These are phyloP conservation scores for Virgularia gustaviana DNA, from an alignment of 92 coral and sea anemone species.

Conservation along the genomic window DNA sequence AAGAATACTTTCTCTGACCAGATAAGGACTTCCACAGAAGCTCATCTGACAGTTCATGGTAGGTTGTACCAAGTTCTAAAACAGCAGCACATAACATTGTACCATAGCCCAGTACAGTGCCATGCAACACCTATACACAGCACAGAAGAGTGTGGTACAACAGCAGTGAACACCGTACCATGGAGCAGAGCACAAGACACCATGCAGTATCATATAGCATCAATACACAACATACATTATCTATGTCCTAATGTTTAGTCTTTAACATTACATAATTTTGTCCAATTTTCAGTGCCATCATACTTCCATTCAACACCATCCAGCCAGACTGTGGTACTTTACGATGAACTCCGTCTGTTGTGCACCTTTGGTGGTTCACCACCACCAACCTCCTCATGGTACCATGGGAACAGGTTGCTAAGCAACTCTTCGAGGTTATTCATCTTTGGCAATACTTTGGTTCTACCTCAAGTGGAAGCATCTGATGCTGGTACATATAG, in stretches of 20 bases:
- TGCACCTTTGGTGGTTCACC: conserved; percentile 78
- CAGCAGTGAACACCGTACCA: too few species aligned
- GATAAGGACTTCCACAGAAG: conserved; percentile 64
- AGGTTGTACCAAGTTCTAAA: conserved; percentile 15
- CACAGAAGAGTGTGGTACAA: too few species aligned
- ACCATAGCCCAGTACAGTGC: too few species aligned
- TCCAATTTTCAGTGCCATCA: conserved; percentile 73
- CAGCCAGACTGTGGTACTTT: conserved; percentile 60
- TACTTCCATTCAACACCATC: conserved; percentile 57
- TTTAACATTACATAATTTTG: neutral
- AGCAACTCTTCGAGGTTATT: conserved; percentile 39
- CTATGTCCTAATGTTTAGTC: neutral
- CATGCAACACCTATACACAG: too few species aligned
- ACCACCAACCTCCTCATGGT: conserved; percentile 66
- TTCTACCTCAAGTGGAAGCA: conserved; percentile 45
- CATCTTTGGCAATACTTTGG: conserved; percentile 62
- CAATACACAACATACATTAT: too few species aligned
- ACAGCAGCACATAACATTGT: too few species aligned
- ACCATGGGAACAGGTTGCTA: conserved; percentile 36
- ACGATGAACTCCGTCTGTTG: conserved; percentile 56
- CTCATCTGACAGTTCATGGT: conserved; percentile 79
- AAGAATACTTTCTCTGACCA: conserved; percentile 46
- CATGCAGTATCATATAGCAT: too few species aligned
- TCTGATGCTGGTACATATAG: conserved; percentile 72
- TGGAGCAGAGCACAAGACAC: too few species aligned